Conservation (phyloP, 2,797 vertebrate genomes). For the Amniataba percoides region DNA sequence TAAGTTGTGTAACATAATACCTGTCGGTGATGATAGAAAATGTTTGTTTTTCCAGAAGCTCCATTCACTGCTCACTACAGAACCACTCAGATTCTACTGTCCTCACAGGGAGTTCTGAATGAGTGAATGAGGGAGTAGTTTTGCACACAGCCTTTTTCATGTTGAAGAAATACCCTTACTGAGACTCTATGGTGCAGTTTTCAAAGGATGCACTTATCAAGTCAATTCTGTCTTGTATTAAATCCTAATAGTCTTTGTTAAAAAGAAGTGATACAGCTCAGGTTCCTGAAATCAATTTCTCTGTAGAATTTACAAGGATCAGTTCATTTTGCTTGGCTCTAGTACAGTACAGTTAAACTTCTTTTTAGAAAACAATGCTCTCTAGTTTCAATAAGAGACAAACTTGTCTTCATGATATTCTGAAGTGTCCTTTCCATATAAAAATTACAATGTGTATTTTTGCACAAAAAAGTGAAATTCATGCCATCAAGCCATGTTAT, state of each 20-base stretch:
- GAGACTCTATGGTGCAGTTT: neutral
- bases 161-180: no score
- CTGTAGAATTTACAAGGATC: neutral
- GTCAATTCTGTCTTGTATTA: no score
- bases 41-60: no score
- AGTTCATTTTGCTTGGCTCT: no score
- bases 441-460: neutral
- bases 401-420: neutral
- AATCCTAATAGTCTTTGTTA: neutral
- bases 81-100: neutral
- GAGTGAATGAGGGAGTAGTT: no score
- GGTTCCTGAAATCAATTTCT: no score
- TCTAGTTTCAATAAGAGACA: neutral
- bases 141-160: no score
- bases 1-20: neutral
- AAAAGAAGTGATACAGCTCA: no score
- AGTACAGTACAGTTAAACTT: neutral
- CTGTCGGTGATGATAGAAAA: neutral
- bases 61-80: no score
- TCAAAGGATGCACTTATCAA: neutral
- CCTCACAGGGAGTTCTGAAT: neutral
- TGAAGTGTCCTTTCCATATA: neutral
- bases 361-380: neutral
- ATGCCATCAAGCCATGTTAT: neutral
- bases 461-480: neutral